A percentile compares a stretch with the other conserved stretches of the same genome.
Conservation (phyloP, 2,888 invertebrate genomes). For the Mycalesis mineus region DNA sequence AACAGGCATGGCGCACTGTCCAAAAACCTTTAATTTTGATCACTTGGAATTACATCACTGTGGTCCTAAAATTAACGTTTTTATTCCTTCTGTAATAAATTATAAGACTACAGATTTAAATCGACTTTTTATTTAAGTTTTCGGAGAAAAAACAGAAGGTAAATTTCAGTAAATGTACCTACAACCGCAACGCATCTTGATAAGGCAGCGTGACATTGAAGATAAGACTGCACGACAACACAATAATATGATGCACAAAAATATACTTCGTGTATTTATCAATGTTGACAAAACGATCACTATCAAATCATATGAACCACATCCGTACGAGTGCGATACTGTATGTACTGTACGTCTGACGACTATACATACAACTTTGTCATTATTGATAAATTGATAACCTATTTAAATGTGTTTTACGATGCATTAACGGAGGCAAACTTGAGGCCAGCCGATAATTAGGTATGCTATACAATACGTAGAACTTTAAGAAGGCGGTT, state of each 20-base stretch:
- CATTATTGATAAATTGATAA: slow-evolving; percentile 5
- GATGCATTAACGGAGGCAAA: not conserved
- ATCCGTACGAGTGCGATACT: not conserved
- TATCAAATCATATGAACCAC: not conserved
- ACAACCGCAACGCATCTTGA: not conserved
- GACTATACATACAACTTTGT: not conserved
- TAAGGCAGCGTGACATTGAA: not conserved
- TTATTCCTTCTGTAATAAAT: too few species aligned
- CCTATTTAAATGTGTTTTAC: not conserved
- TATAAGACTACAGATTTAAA: too few species aligned
- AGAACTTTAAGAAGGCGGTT: too few species aligned
- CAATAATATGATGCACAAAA: not conserved
- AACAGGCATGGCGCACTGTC: too few species aligned
- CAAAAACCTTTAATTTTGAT: too few species aligned
- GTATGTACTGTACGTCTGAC: not conserved
- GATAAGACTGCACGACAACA: not conserved
- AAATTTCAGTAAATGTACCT: not conserved
- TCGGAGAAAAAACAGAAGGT: not conserved
- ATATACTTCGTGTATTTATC: not conserved
- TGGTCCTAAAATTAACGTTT: too few species aligned
- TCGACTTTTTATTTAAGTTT: too few species aligned
- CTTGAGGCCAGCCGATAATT: too few species aligned
- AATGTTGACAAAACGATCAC: not conserved
- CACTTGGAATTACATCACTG: too few species aligned
- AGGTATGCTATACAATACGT: too few species aligned